These are phyloP conservation scores for Aspidiotus destructor DNA, from an alignment of 2,888 invertebrate species.

Conservation along the genomic window DNA sequence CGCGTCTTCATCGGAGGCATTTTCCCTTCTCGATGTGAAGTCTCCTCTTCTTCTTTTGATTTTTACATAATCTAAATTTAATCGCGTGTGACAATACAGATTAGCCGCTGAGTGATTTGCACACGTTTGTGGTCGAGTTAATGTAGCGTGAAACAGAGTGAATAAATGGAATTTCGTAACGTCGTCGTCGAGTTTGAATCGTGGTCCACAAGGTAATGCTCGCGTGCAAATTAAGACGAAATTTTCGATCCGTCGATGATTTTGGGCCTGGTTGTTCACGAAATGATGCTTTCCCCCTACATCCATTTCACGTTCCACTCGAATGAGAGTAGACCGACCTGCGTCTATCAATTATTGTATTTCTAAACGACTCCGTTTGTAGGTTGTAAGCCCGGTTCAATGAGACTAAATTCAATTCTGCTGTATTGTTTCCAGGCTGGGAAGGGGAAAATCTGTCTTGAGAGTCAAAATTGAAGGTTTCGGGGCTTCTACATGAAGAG, in stretches of 20 bases:
- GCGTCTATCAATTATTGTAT: too few species aligned
- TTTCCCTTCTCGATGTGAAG: neutral
- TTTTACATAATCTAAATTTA: constrained; percentile 26
- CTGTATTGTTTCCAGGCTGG: too few species aligned
- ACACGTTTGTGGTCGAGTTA: constrained; percentile 15
- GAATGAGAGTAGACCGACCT: too few species aligned
- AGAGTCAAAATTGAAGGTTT: too few species aligned
- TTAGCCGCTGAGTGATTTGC: constrained; percentile 15
- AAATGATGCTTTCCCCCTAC: neutral
- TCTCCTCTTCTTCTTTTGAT: neutral
- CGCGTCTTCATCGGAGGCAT: neutral
- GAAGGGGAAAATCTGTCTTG: too few species aligned
- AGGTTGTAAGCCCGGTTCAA: too few species aligned
- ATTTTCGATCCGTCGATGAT: neutral
- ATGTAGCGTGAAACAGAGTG: constrained; percentile 14
- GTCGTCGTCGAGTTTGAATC: too few species aligned
- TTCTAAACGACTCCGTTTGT: too few species aligned
- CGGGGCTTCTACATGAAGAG: too few species aligned
- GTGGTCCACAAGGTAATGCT: too few species aligned
- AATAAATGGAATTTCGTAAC: constrained; percentile 15
- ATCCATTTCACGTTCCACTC: neutral
- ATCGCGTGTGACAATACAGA: constrained; percentile 24
- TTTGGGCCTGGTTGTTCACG: neutral
- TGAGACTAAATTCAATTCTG: too few species aligned
- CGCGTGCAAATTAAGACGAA: too few species aligned